A percentile compares a stretch with the other conserved stretches of the same genome.
phyloP scores from a whole-genome alignment of 2,797 vertebrate genomes.

The Peromyscus aztecus region DNA sequence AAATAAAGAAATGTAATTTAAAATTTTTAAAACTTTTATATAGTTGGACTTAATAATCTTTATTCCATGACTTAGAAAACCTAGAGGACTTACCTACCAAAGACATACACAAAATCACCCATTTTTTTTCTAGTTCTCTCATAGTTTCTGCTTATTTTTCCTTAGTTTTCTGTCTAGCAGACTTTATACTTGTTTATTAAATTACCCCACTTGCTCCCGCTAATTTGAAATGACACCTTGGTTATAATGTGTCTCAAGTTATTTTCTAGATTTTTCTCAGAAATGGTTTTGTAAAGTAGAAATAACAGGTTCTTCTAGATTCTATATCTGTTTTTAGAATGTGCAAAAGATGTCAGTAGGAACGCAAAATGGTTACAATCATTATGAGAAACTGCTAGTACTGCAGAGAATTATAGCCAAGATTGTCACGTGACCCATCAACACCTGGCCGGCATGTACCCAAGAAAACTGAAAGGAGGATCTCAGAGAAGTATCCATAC shows the following conservation, averaged over 20 bases:
- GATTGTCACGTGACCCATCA: neutral
- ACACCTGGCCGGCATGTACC: neutral
- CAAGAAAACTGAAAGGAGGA: neutral
- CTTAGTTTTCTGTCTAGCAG: neutral
- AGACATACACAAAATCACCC: neutral
- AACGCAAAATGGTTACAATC: neutral
- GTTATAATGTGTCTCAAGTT: neutral
- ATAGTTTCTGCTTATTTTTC: neutral
- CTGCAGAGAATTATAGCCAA: neutral
- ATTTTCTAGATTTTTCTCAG: neutral
- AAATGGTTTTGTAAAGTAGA: neutral
- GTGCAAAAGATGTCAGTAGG: neutral
- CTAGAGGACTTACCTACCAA: neutral
- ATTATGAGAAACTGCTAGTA: neutral
- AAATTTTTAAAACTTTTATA: neutral
- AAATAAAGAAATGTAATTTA: neutral
- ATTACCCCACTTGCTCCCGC: neutral
- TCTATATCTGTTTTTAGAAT: neutral
- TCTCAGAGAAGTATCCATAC: neutral
- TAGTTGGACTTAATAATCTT: neutral
- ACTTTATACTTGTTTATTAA: neutral
- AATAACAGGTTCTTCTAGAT: neutral
- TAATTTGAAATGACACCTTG: neutral
- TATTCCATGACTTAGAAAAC: neutral
- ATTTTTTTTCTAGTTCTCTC: neutral